Percentiles rank a stretch among this genome's conserved stretches.
These are phyloP conservation scores for Odontothrips loti DNA, from an alignment of 2,888 invertebrate species.

Conservation along the genomic window DNA sequence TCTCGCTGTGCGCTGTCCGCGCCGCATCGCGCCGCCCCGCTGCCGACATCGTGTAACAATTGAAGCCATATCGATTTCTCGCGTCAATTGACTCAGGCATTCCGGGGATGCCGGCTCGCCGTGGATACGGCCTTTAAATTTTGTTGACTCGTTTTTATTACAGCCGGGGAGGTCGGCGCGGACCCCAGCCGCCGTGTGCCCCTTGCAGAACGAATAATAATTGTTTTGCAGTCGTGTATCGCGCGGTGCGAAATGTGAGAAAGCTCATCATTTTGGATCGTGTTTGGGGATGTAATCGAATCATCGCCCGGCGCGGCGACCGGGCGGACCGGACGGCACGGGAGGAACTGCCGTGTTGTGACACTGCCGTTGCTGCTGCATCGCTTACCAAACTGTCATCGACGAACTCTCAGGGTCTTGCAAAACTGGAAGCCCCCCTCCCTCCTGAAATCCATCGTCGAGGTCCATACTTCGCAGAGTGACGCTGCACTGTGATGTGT, in stretches of 20 bases:
- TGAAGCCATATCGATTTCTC: conserved; percentile 17
- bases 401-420: too few species aligned
- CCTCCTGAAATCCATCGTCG: too few species aligned
- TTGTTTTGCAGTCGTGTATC: neutral
- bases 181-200: too few species aligned
- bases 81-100: conserved; percentile 11
- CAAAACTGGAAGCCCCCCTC: too few species aligned
- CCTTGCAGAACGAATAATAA: conserved; percentile 4
- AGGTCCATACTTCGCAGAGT: too few species aligned
- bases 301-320: neutral
- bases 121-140: neutral
- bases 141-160: conserved; percentile 18
- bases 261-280: neutral
- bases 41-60: conserved; percentile 23
- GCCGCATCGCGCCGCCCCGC: neutral
- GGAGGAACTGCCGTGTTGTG: neutral
- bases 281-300: neutral
- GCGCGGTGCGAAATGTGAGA: too few species aligned
- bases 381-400: too few species aligned
- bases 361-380: neutral
- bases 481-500: too few species aligned
- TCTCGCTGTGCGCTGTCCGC: neutral
- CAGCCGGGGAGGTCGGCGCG: neutral
- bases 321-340: too few species aligned
- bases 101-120: neutral